These are phyloP conservation scores for Syrmaticus mikado DNA, from an alignment of 2,113 vertebrate genomes.

Conservation along the genomic window DNA sequence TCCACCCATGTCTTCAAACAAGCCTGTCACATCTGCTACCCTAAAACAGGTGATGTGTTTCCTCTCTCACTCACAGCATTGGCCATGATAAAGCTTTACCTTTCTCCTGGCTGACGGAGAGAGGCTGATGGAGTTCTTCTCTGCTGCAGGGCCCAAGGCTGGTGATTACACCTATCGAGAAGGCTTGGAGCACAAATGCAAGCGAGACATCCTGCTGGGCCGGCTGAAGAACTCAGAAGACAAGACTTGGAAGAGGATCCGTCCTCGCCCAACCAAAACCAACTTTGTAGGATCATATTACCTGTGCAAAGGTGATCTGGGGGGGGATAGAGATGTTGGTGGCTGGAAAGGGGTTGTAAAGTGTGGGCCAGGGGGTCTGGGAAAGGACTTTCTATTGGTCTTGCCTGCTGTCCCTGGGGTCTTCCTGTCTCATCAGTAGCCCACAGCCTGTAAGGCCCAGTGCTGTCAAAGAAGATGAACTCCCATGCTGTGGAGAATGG, in stretches of 20 bases:
- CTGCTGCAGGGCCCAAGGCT: conserved; percentile 81
- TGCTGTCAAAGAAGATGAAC: not conserved
- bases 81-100: not conserved
- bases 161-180: conserved; percentile 86
- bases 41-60: conserved; percentile 87
- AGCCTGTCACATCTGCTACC: conserved; percentile 90
- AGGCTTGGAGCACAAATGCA: conserved; percentile 89
- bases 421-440: not conserved
- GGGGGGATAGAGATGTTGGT: not conserved
- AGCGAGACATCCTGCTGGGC: conserved; percentile 86
- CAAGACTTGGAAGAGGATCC: conserved; percentile 91
- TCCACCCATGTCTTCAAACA: conserved; percentile 91
- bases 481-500: not conserved
- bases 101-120: not conserved
- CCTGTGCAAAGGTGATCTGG: conserved; percentile 88
- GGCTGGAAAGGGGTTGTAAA: not conserved
- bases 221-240: conserved; percentile 80
- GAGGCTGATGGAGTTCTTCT: not conserved
- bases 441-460: not conserved
- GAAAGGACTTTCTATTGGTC: not conserved
- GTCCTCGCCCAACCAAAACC: conserved; percentile 83
- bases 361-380: not conserved
- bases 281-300: conserved; percentile 89
- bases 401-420: not conserved
- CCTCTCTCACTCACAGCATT: not conserved